Base-by-base conservation (phyloP, 2,888 invertebrate species). In the Nephrotoma appendiculata region DNA sequence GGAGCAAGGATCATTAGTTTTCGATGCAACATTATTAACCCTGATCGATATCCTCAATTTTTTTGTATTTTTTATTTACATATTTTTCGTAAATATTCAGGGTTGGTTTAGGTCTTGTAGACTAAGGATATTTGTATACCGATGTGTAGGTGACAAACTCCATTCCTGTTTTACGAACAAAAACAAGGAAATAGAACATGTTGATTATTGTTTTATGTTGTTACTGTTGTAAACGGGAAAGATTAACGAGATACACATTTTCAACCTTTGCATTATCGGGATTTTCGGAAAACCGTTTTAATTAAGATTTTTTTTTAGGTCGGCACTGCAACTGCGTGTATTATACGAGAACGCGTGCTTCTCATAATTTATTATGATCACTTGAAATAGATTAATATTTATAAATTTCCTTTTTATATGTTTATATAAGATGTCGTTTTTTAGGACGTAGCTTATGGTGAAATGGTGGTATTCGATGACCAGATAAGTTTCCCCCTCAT, bases 1-100 rank as follows among this genome's bases (percentile, higher is more conserved):
- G 84, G 84, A 84, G 84, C 84, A 84, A 84, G 84, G 84, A 84
- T 84, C 84, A 84, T 84, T 84, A 84, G 43, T 84, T 84, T 84
- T 84, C 11, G 42, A 43, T 43, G 43, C 41, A 42, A 84, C 43
- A 84, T 84, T 42, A 42, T 42, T 84, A 84, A 84, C 84, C 84
- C 42, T 84, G 84, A 71, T 31, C 71, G 71, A 71, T 71, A 71
- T 71, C 71, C 71, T 71, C 71, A 31, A 7, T 52, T 71, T 71
- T 57, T 57, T 57, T 57, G 52, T 44, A 9, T 71, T 71, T 71
- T 71, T n/a, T 52, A 52, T 52, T 52, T 52, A 15, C n/a, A 57
- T 57, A 57, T 15, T 31, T 71, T 71, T 57, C 52, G 19, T 71
- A 5, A 6, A 7, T 52, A 71, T 9, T 71, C 71, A 71, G 71